Base-by-base conservation (phyloP, 2,113 vertebrate genomes). In the Microcebus lehilahytsara region DNA sequence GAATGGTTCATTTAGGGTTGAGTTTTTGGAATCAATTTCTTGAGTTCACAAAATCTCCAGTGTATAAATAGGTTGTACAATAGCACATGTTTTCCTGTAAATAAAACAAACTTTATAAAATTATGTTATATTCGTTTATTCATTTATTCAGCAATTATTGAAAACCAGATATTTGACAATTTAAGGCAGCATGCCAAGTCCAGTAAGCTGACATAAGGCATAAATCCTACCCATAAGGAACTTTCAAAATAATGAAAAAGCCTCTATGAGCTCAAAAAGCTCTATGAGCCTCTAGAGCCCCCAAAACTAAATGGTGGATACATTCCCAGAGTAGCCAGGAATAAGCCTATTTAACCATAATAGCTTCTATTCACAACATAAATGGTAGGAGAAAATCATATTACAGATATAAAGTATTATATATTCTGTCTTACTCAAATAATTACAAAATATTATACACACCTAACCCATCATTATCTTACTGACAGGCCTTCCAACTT, bases 321-420 rank as follows among this genome's bases (percentile, higher is more conserved):
- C 13, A 85, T 94, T 89, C 46, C 42, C 53, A 80, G 37, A 62
- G 42, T 69, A 85, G 34, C 23, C 30, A 86, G 89, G 62, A 96
- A 84, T 75, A 91, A 93, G n/a, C 3, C 71, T 84, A 83, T 84
- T 92, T 90, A 90, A 58, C 14, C 40, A 72, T 14, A 58, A 83
- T 14, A 79, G 8, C 2, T 85, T 96, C 85, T 80, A 93, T 78
- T 91, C 66, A 93, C 6, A 92, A 86, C n/a, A 74, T 88, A 79
- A 93, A 84, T 4, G 90, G 62, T 20, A 86, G 62, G 56, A 83
- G 27, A 37, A 93, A 96, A 79, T n/a, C 27, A 14, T 72, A 83
- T 71, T 62, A 66, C 8, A 66, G 74, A 86, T 42, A 93, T 0
- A 53, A 94, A 81, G 80, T 51, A 62, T 46, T 56, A 80, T 66